Percentiles rank a stretch among this genome's conserved stretches.
Evolutionary conservation across 1,140 invertebrate genomes (phyloP).

Genomic region (Tetramorium parvispinum): DNA sequence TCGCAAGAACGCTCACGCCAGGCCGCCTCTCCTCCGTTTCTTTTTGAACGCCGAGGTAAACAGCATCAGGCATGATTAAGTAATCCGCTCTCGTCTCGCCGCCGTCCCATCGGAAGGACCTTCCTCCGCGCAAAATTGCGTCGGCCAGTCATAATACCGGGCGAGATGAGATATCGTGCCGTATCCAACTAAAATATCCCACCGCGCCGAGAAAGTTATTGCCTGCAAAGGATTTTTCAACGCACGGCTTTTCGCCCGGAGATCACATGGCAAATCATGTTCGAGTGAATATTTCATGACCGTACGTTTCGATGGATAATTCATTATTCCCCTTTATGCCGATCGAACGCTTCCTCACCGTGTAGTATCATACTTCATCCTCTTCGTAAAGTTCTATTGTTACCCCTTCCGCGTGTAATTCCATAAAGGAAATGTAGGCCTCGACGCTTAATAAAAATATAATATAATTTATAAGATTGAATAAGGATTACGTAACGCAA

Average conservation of each 20-base stretch:
- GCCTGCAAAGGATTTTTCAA: neutral
- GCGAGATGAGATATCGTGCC: conserved; percentile 63
- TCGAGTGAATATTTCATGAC: conserved; percentile 23
- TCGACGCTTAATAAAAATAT: neutral
- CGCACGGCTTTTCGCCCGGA: too few species aligned
- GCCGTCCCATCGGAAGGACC: conserved; percentile 19
- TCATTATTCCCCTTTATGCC: neutral
- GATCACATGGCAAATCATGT: conserved; percentile 9
- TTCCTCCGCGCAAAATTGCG: conserved; percentile 58
- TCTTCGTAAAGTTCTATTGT: neutral
- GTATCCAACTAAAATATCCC: conserved; percentile 3
- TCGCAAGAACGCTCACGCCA: conserved; percentile 37
- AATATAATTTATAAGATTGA: conserved; percentile 41
- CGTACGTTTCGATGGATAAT: neutral
- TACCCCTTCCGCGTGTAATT: neutral
- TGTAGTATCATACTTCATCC: neutral
- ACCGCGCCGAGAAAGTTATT: neutral
- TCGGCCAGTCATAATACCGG: conserved; percentile 21
- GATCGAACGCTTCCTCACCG: neutral
- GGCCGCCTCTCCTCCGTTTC: conserved; percentile 1
- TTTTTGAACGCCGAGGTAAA: conserved; percentile 42
- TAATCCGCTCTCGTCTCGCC: conserved; percentile 47
- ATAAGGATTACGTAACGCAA: conserved; percentile 60
- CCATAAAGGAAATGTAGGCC: neutral
- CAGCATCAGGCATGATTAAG: conserved; percentile 60